Percentiles rank a stretch among this genome's conserved stretches.
Conservation (phyloP, 1,140 invertebrate genomes). For the Drosophila insularis region DNA sequence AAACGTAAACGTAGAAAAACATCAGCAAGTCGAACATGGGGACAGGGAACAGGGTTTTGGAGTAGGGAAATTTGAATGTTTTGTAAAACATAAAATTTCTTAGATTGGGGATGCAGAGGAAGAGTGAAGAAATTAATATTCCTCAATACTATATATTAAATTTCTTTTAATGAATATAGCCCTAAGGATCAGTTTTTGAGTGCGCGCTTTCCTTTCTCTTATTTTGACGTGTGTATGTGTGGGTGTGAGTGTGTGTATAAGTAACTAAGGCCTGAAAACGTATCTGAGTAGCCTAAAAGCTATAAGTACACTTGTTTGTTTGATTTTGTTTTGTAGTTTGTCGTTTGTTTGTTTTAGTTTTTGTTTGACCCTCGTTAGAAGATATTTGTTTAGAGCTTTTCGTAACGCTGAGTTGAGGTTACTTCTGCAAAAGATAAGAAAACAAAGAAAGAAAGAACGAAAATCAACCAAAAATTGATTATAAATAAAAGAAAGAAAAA, state of each 20-base stretch:
- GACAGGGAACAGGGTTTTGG: conserved; percentile 14
- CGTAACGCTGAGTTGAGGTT: conserved; percentile 93
- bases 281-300: conserved; percentile 30
- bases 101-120: not conserved
- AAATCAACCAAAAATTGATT: conserved; percentile 65
- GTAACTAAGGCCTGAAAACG: conserved; percentile 66
- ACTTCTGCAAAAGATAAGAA: conserved; percentile 90
- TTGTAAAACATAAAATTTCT: not conserved
- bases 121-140: not conserved
- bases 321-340: conserved; percentile 52
- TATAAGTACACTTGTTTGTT: conserved; percentile 69
- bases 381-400: conserved; percentile 88
- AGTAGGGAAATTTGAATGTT: not conserved
- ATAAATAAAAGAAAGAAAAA: conserved; percentile 45
- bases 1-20: conserved; percentile 52
- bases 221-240: not conserved
- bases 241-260: conserved; percentile 42
- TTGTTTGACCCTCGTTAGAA: conserved; percentile 50
- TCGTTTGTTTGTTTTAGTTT: conserved; percentile 28
- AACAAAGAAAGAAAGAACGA: conserved; percentile 66
- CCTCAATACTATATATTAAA: conserved; percentile 11
- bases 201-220: conserved; percentile 34
- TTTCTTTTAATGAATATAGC: conserved; percentile 16
- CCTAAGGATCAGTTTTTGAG: conserved; percentile 48
- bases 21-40: conserved; percentile 37